Conservation (phyloP, 2,888 invertebrate genomes). For the Drosophila siamana region DNA sequence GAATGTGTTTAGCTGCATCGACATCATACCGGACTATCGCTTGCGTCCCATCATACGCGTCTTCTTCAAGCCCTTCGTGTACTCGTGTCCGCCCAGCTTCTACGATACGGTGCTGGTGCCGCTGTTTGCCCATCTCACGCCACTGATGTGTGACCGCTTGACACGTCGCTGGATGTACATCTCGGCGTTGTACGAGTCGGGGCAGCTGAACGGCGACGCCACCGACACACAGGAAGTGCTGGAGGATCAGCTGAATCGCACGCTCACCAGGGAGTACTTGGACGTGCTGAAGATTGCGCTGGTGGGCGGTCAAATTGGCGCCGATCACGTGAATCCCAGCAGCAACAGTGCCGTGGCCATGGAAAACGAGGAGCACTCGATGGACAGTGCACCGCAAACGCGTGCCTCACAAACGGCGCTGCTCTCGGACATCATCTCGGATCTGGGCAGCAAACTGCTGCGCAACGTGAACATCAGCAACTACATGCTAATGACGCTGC, state of each 20-base stretch:
- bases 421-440: constrained; percentile 91
- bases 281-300: constrained; percentile 92
- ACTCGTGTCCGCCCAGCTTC: constrained; percentile 93
- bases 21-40: constrained; percentile 93
- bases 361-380: constrained; percentile 89
- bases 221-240: constrained; percentile 90
- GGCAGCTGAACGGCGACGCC: constrained; percentile 91
- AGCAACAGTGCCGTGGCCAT: constrained; percentile 85
- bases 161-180: constrained; percentile 93
- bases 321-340: constrained; percentile 65
- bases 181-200: constrained; percentile 90
- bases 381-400: constrained; percentile 88
- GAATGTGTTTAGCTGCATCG: constrained; percentile 86
- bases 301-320: constrained; percentile 89
- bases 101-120: constrained; percentile 92
- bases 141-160: constrained; percentile 90
- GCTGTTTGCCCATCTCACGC: constrained; percentile 91
- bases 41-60: constrained; percentile 92
- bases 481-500: constrained; percentile 88
- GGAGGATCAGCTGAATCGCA: constrained; percentile 94
- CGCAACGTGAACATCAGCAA: constrained; percentile 89
- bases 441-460: constrained; percentile 91
- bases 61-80: constrained; percentile 94
- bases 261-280: constrained; percentile 94
- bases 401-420: constrained; percentile 86